Evolutionary conservation across 2,797 vertebrate genomes (phyloP).

Genomic region (Poecilia velifera): DNA sequence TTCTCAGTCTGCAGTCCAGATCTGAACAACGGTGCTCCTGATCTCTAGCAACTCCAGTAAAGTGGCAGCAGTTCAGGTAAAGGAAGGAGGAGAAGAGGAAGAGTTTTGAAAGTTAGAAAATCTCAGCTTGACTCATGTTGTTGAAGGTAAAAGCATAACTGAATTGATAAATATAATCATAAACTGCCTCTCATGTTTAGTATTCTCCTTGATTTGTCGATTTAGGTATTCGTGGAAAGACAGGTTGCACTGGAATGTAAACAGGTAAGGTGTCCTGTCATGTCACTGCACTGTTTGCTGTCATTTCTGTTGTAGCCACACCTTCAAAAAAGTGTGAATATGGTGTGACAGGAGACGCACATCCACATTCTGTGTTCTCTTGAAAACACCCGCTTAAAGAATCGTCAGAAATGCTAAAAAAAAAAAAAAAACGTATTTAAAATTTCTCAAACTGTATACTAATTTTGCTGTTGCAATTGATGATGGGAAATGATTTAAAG

Average conservation of each 20-base stretch:
- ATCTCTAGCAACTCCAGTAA: slow-evolving; percentile 39
- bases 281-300: slow-evolving; percentile 8
- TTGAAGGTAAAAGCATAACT: slow-evolving; percentile 31
- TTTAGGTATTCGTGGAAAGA: slow-evolving; percentile 3
- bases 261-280: not conserved
- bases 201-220: not conserved
- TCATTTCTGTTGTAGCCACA: slow-evolving; percentile 23
- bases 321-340: slow-evolving; percentile 23
- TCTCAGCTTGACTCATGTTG: slow-evolving; percentile 53
- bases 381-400: not conserved
- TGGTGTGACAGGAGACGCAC: not conserved
- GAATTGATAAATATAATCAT: not conserved
- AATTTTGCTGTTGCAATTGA: not conserved
- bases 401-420: not conserved
- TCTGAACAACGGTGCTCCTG: slow-evolving; percentile 51
- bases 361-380: not conserved
- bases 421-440: not conserved
- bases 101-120: slow-evolving; percentile 36
- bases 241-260: slow-evolving; percentile 9
- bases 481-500: not conserved
- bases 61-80: slow-evolving; percentile 25
- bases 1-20: slow-evolving; percentile 17
- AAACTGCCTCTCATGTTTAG: not conserved
- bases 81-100: slow-evolving; percentile 17
- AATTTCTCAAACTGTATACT: not conserved